phyloP scores from a whole-genome alignment of 2,113 vertebrate genomes.

The Mirza zaza region DNA sequence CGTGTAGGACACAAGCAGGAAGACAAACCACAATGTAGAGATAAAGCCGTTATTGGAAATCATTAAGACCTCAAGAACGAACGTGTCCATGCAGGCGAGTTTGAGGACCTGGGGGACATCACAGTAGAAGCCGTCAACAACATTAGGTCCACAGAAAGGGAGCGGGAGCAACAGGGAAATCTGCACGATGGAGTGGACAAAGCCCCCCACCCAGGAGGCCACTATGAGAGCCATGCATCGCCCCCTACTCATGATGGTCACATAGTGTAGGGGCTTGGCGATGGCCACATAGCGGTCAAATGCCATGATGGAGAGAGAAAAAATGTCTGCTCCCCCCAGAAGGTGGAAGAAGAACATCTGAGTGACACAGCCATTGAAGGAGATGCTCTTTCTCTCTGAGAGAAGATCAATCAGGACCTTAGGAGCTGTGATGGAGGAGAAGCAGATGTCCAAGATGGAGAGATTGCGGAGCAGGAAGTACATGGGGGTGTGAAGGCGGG shows the following conservation, averaged over 20 bases:
- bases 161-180: not conserved
- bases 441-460: too few species aligned
- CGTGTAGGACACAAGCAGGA: not conserved
- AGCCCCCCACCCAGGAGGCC: conserved; percentile 2
- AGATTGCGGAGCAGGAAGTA: too few species aligned
- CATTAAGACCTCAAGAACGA: not conserved
- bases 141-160: conserved; percentile 9
- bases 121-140: conserved; percentile 11
- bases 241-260: not conserved
- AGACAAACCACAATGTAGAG: not conserved
- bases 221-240: not conserved
- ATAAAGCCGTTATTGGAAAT: conserved; percentile 34
- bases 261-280: not conserved
- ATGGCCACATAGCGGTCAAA: conserved; percentile 13
- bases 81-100: not conserved
- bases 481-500: too few species aligned
- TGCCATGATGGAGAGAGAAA: conserved; percentile 15
- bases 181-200: conserved; percentile 11
- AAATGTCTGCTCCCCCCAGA: not conserved
- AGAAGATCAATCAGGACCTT: too few species aligned
- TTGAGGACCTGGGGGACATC: conserved; percentile 52
- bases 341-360: conserved; percentile 78
- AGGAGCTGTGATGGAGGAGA: too few species aligned
- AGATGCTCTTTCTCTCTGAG: conserved; percentile 17
- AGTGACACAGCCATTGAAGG: conserved; percentile 55